These are phyloP conservation scores for Oreochromis niloticus DNA, from an alignment of 2,113 vertebrate genomes.

Conservation along the genomic window DNA sequence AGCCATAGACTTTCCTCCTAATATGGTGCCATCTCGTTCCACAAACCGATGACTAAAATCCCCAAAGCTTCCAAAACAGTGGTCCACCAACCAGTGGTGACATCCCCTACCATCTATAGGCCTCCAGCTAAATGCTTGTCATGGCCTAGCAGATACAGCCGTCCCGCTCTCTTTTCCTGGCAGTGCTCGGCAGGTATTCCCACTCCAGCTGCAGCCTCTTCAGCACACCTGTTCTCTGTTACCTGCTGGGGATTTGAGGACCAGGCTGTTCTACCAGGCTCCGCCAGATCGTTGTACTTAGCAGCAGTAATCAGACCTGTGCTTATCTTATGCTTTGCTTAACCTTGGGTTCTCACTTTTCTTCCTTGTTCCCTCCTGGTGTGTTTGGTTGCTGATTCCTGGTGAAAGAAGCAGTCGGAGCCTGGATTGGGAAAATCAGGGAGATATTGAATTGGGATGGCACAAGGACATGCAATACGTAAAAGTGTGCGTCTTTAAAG, in stretches of 20 bases:
- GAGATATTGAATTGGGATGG: background rate
- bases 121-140: fast-evolving
- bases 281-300: background rate
- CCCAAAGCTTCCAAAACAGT: background rate
- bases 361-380: fast-evolving
- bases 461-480: background rate
- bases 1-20: background rate
- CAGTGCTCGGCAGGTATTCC: background rate
- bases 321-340: background rate
- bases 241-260: background rate
- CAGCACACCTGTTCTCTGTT: background rate
- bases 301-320: background rate
- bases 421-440: background rate
- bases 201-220: background rate
- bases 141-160: background rate
- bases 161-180: fast-evolving
- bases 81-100: background rate
- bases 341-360: background rate
- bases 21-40: background rate
- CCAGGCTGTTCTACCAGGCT: background rate
- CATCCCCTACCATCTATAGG: background rate
- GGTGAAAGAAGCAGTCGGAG: background rate
- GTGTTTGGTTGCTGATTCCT: background rate
- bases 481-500: background rate
- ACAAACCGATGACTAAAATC: background rate